phyloP scores from a whole-genome alignment of 2,888 invertebrate species.

The Polyommatus icarus region DNA sequence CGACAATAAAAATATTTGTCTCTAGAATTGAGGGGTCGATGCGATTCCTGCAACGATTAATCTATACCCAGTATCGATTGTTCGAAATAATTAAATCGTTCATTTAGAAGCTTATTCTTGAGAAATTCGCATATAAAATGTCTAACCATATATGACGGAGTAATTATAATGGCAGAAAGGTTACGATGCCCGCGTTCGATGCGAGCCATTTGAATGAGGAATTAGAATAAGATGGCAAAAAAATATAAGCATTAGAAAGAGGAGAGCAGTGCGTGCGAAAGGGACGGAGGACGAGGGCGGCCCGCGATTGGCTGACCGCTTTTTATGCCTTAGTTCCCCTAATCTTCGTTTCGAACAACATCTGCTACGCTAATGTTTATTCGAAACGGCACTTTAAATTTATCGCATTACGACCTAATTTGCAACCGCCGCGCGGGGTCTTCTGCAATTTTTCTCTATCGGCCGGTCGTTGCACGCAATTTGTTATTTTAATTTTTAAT shows the following conservation, averaged over 20 bases:
- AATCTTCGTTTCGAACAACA: slow-evolving; percentile 78
- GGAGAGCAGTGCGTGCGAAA: slow-evolving; percentile 55
- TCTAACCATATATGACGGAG: slow-evolving; percentile 41
- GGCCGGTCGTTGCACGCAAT: slow-evolving; percentile 65
- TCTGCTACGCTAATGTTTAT: slow-evolving; percentile 74
- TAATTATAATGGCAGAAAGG: slow-evolving; percentile 59
- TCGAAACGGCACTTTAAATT: slow-evolving; percentile 75
- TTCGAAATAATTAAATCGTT: slow-evolving; percentile 27
- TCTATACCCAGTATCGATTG: slow-evolving; percentile 1
- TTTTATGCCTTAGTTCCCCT: slow-evolving; percentile 80
- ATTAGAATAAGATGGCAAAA: slow-evolving; percentile 78
- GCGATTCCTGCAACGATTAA: neutral
- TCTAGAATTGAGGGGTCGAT: neutral
- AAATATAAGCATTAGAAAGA: slow-evolving; percentile 79
- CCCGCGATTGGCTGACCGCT: slow-evolving; percentile 73
- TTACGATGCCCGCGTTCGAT: slow-evolving; percentile 70
- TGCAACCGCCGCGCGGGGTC: slow-evolving; percentile 54
- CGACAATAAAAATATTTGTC: neutral
- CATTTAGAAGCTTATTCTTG: slow-evolving; percentile 21
- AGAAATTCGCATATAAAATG: slow-evolving; percentile 37
- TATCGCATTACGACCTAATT: slow-evolving; percentile 68
- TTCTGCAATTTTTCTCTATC: slow-evolving; percentile 61
- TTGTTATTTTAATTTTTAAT: slow-evolving; percentile 74
- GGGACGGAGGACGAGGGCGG: slow-evolving; percentile 55
- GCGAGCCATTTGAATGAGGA: slow-evolving; percentile 72